Evolutionary conservation across 2,797 vertebrate genomes (phyloP).

Genomic region (Sphenopsis melanotis): DNA sequence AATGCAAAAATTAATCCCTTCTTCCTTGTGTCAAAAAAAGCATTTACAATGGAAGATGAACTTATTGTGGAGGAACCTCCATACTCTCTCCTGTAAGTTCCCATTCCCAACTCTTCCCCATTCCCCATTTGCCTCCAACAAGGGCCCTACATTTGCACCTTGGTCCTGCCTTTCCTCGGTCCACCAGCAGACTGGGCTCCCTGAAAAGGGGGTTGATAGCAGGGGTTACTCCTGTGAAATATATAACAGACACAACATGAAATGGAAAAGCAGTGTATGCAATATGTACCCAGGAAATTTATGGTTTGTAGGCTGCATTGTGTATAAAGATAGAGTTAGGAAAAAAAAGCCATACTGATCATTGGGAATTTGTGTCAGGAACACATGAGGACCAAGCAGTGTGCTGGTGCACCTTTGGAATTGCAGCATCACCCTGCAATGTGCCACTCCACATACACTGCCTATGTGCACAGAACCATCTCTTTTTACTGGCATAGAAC

Average conservation of each 20-base stretch:
- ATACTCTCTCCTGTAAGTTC: not conserved
- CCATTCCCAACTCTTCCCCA: not conserved
- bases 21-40: not conserved
- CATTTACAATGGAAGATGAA: not conserved
- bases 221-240: not conserved
- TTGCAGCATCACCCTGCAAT: not conserved
- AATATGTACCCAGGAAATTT: not conserved
- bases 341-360: not conserved
- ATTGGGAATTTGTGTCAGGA: not conserved
- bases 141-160: not conserved
- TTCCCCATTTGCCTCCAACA: not conserved
- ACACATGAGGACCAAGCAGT: not conserved
- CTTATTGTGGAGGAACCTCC: not conserved
- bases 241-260: not conserved
- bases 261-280: not conserved
- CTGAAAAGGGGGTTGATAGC: not conserved
- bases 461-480: not conserved
- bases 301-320: not conserved
- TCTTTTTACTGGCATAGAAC: not conserved
- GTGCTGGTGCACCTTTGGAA: not conserved
- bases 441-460: not conserved
- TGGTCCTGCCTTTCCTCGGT: not conserved
- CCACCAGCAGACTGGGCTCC: rapidly evolving
- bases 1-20: not conserved
- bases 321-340: not conserved